Percentiles rank a stretch among this genome's conserved stretches.
Conservation (phyloP, 2,888 invertebrate species). For the Argynnis bischoffii region DNA sequence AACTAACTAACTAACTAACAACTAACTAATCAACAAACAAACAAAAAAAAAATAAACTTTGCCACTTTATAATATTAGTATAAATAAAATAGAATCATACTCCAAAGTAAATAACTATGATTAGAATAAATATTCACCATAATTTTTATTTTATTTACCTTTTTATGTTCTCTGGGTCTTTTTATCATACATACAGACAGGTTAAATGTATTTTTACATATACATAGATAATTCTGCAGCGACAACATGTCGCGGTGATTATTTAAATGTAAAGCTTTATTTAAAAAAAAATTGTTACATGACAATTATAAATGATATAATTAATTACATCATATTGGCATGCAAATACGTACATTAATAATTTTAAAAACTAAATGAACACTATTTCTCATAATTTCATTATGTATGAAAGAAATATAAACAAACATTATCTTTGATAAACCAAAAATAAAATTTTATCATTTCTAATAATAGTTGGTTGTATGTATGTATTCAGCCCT, state of each 20-base stretch:
- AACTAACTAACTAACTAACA: neutral
- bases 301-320: constrained; percentile 36
- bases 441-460: too few relatives aligned
- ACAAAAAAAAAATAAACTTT: too few relatives aligned
- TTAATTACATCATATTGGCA: constrained; percentile 33
- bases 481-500: too few relatives aligned
- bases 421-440: neutral
- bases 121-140: too few relatives aligned
- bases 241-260: constrained; percentile 4
- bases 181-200: too few relatives aligned
- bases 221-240: neutral
- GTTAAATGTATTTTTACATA: neutral
- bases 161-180: too few relatives aligned
- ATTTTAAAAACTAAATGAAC: constrained; percentile 20
- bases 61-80: too few relatives aligned
- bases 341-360: constrained; percentile 31
- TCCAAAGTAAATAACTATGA: too few relatives aligned
- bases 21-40: too few relatives aligned
- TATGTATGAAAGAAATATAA: constrained; percentile 4
- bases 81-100: too few relatives aligned
- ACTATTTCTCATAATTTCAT: constrained; percentile 15
- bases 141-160: too few relatives aligned
- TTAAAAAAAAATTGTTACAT: constrained; percentile 28
- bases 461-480: too few relatives aligned
- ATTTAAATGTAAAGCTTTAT: constrained; percentile 11